Percentiles rank a stretch among this genome's conserved stretches.
Evolutionary conservation across 1,140 invertebrate species (phyloP).

Genomic region (Cotesia typhae): DNA sequence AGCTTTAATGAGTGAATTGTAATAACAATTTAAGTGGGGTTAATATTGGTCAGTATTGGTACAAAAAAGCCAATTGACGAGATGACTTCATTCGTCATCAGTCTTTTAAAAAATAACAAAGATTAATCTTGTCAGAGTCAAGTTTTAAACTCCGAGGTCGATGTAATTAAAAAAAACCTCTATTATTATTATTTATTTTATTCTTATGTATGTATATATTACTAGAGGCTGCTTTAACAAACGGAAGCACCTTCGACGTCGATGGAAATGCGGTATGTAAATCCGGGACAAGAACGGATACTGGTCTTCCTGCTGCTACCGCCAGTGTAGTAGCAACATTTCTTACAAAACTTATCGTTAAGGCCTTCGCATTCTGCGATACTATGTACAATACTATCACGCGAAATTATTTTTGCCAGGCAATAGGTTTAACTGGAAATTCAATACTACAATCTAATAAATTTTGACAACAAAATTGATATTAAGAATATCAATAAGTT

Average conservation of each 20-base stretch:
- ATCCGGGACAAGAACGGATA: constrained; percentile 55
- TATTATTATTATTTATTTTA: constrained; percentile 18
- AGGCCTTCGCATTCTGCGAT: constrained; percentile 29
- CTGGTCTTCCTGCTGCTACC: constrained; percentile 56
- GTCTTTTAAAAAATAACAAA: background rate
- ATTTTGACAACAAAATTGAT: background rate
- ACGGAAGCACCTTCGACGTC: constrained; percentile 58
- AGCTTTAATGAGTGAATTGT: constrained; percentile 14
- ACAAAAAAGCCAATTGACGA: constrained; percentile 23
- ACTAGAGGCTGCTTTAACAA: constrained; percentile 27
- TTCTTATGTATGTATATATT: background rate
- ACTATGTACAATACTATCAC: constrained; percentile 43
- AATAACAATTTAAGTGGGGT: constrained; percentile 26
- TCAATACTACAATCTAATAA: background rate
- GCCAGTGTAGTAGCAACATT: background rate
- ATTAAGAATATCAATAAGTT: background rate
- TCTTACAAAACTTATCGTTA: constrained; percentile 18
- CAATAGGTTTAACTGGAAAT: background rate
- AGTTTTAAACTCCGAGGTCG: constrained; percentile 16
- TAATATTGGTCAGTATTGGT: constrained; percentile 11
- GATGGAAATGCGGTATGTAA: constrained; percentile 63
- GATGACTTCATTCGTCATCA: constrained; percentile 16
- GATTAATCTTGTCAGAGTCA: constrained; percentile 16
- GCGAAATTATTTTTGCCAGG: background rate
- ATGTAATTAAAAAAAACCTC: constrained; percentile 21